Conservation (phyloP, 1,140 invertebrate species). For the Drosophila santomea region DNA sequence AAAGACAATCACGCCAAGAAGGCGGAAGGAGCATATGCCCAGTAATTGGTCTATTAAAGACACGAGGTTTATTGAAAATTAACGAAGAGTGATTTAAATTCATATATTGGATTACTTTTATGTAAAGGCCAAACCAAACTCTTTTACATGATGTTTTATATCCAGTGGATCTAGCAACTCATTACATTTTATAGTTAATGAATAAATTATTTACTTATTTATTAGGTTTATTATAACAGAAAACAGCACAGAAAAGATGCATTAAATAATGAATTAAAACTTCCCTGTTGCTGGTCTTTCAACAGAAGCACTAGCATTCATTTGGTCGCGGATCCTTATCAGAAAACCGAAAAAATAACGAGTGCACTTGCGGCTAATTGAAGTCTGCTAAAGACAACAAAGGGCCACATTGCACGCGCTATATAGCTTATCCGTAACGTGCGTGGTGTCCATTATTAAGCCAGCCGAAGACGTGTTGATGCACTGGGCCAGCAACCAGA, state of each 20-base stretch:
- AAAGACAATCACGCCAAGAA: constrained; percentile 31
- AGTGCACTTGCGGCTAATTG: constrained; percentile 54
- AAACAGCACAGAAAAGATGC: background rate
- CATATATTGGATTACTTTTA: background rate
- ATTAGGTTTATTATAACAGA: background rate
- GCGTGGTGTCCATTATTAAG: constrained; percentile 61
- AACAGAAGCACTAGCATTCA: background rate
- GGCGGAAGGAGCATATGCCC: constrained; percentile 38
- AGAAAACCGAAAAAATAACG: constrained; percentile 14
- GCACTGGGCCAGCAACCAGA: constrained; percentile 39
- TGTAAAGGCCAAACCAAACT: too few species aligned
- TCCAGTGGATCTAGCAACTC: too few species aligned
- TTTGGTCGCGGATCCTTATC: constrained; percentile 5
- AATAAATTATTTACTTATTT: background rate
- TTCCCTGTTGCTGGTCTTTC: background rate
- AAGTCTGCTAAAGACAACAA: constrained; percentile 26
- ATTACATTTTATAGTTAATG: background rate
- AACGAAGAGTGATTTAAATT: background rate
- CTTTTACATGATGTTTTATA: too few species aligned
- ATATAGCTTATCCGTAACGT: constrained; percentile 53
- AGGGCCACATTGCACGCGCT: background rate
- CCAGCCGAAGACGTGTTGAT: constrained; percentile 69
- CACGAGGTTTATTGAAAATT: background rate
- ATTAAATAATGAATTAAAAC: constrained; percentile 9
- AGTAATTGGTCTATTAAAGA: constrained; percentile 23